These are phyloP conservation scores for Delphinus delphis DNA, from an alignment of 2,113 vertebrate species.

Conservation along the genomic window DNA sequence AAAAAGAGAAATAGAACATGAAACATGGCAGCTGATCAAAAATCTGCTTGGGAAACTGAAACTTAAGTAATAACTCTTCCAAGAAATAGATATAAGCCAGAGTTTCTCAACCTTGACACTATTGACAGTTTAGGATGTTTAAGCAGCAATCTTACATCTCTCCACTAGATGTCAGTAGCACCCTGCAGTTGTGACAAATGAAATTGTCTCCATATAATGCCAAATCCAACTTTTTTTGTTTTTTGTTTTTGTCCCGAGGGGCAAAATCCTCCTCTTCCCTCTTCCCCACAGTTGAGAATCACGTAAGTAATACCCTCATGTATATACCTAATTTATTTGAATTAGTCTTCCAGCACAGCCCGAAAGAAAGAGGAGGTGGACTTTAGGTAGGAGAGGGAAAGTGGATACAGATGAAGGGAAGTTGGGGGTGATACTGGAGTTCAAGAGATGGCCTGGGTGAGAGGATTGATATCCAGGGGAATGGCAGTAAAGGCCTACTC, in stretches of 20 bases:
- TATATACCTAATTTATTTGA: neutral
- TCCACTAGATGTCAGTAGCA: slow-evolving; percentile 17
- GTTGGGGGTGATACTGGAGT: neutral
- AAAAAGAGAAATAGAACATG: neutral
- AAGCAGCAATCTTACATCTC: neutral
- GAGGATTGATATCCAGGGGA: neutral
- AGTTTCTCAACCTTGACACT: neutral
- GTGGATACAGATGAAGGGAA: neutral
- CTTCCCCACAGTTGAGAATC: neutral
- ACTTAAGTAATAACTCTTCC: neutral
- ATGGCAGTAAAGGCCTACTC: neutral
- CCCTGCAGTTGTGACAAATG: neutral
- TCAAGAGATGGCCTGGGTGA: neutral
- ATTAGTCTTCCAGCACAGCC: neutral
- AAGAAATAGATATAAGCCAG: neutral
- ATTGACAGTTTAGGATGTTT: neutral
- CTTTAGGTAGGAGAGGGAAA: neutral
- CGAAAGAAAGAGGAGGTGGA: neutral
- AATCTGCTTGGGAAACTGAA: slow-evolving; percentile 23
- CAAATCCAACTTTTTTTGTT: neutral
- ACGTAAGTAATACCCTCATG: neutral
- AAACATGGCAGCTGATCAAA: neutral
- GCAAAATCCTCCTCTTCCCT: neutral
- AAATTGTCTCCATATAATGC: neutral
- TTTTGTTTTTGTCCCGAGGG: neutral